Conservation (phyloP, 2,797 vertebrate species). For the Taenioides sp. region DNA sequence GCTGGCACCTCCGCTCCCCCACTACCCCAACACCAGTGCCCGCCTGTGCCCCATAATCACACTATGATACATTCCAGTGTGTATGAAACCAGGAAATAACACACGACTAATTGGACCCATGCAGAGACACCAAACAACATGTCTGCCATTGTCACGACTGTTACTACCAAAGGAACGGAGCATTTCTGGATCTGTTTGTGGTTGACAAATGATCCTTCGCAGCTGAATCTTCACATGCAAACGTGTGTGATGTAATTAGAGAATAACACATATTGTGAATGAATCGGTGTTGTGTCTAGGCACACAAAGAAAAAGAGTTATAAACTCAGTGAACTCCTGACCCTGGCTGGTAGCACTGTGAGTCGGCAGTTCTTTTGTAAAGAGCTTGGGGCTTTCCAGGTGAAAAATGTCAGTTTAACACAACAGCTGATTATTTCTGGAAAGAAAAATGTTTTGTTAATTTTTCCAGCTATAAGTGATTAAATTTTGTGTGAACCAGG, state of each 20-base stretch:
- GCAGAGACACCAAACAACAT: neutral
- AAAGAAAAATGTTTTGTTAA: neutral
- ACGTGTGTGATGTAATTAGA: neutral
- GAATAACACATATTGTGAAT: slow-evolving; percentile 11
- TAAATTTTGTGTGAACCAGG: neutral
- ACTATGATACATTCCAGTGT: slow-evolving; percentile 1
- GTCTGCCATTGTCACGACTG: slow-evolving; percentile 20
- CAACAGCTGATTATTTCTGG: neutral
- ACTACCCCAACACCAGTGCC: neutral
- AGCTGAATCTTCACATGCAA: slow-evolving; percentile 15
- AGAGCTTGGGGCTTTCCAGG: slow-evolving; percentile 43
- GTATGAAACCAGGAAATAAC: slow-evolving; percentile 15
- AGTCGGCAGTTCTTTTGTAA: slow-evolving; percentile 23
- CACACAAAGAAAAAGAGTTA: neutral
- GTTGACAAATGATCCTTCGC: neutral
- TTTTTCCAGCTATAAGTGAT: neutral
- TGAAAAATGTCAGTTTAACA: slow-evolving; percentile 12
- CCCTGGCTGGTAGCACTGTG: slow-evolving; percentile 3
- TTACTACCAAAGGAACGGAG: slow-evolving; percentile 7
- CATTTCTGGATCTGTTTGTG: slow-evolving; percentile 12
- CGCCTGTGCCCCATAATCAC: slow-evolving; percentile 17
- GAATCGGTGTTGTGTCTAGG: neutral
- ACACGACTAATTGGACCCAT: slow-evolving; percentile 19
- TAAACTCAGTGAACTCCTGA: neutral
- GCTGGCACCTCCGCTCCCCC: neutral